Conservation (phyloP, 1,140 invertebrate genomes). For the Watersipora subatra region DNA sequence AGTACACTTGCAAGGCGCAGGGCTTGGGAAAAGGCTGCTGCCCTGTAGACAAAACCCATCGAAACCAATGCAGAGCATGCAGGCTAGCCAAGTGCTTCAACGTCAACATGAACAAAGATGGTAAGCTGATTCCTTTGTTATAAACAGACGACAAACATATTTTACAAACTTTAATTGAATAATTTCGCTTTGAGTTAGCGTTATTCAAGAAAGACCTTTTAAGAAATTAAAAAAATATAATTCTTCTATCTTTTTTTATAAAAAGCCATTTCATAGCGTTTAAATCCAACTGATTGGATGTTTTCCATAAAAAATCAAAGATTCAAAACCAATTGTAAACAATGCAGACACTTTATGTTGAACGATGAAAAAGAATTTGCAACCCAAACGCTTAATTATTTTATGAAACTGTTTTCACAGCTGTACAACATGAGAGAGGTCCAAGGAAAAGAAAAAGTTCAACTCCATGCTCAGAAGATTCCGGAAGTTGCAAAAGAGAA, state of each 20-base stretch:
- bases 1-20: conserved; percentile 90
- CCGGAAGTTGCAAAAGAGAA: not conserved
- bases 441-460: conserved; percentile 46
- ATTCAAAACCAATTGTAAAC: too few species aligned
- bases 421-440: conserved; percentile 50
- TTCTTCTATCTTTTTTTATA: too few species aligned
- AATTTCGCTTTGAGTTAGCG: not conserved
- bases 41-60: conserved; percentile 88
- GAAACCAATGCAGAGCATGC: conserved; percentile 91
- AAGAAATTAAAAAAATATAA: not conserved
- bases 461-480: conserved; percentile 5
- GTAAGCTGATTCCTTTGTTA: conserved; percentile 49
- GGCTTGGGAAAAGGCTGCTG: conserved; percentile 81
- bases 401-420: conserved; percentile 29
- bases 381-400: too few species aligned
- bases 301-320: too few species aligned
- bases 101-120: conserved; percentile 94
- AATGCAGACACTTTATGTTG: not conserved
- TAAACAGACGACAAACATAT: conserved; percentile 2
- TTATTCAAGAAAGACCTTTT: not conserved
- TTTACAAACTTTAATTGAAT: not conserved
- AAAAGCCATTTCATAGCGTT: too few species aligned
- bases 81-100: conserved; percentile 88
- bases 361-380: not conserved
- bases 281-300: too few species aligned